Percentiles rank a stretch among this genome's conserved stretches.
These are phyloP conservation scores for Alitta virens DNA, from an alignment of 2,888 invertebrate species.

Conservation along the genomic window DNA sequence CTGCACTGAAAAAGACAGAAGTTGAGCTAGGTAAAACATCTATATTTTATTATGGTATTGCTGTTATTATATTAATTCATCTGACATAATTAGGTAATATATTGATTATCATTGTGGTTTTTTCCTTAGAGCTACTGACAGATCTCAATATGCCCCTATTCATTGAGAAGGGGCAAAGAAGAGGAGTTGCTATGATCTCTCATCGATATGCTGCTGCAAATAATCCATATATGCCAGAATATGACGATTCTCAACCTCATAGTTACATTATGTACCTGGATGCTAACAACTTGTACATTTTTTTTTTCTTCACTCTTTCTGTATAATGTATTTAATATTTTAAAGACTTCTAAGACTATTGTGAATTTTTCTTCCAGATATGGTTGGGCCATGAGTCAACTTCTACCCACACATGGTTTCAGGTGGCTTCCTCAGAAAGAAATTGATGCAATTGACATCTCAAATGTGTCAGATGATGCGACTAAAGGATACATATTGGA, in stretches of 20 bases:
- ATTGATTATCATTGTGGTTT: no score
- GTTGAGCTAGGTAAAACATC: no score
- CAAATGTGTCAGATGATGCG: background rate
- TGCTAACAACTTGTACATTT: background rate
- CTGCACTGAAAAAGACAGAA: constrained; percentile 36
- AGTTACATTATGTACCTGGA: no score
- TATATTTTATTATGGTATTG: no score
- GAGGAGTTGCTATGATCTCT: background rate
- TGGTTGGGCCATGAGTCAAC: background rate
- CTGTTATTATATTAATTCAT: no score
- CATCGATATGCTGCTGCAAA: no score
- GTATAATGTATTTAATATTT: no score
- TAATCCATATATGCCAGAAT: no score
- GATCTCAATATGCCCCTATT: constrained; percentile 38
- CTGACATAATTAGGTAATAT: no score
- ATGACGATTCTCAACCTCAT: no score
- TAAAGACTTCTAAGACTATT: no score
- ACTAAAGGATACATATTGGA: constrained; percentile 52
- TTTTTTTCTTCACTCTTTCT: no score
- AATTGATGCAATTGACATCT: background rate
- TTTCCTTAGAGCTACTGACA: constrained; percentile 32
- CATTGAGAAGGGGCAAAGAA: constrained; percentile 22
- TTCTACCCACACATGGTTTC: background rate
- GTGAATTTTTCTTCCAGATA: background rate
- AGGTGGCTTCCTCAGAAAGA: background rate